A percentile compares a stretch with the other conserved stretches of the same genome.
Evolutionary conservation across 2,797 vertebrate species (phyloP).

Genomic region (Anguilla megastoma): DNA sequence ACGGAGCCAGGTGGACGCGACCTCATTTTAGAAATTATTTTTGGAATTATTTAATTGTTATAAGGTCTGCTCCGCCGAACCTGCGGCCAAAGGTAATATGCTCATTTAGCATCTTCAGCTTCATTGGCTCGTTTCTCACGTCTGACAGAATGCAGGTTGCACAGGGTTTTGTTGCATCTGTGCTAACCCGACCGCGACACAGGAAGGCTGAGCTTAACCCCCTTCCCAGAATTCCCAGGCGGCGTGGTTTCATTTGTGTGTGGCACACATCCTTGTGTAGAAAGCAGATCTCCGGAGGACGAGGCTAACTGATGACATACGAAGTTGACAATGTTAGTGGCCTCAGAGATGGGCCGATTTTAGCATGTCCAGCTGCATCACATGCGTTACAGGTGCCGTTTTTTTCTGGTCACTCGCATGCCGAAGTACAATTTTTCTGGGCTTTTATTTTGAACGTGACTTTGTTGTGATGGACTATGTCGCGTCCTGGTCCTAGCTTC

Average conservation of each 20-base stretch:
- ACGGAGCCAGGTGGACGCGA: not conserved
- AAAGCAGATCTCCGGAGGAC: not conserved
- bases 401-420: not conserved
- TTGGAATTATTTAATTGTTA: not conserved
- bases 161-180: not conserved
- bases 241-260: not conserved
- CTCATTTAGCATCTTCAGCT: not conserved
- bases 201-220: not conserved
- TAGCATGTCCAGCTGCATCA: not conserved
- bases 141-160: not conserved
- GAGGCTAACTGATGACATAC: not conserved
- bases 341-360: not conserved
- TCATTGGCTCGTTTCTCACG: not conserved
- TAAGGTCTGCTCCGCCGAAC: not conserved
- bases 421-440: not conserved
- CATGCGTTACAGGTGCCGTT: not conserved
- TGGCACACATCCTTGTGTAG: not conserved
- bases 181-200: not conserved
- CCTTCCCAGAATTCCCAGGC: not conserved
- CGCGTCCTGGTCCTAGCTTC: not conserved
- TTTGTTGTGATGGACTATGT: not conserved
- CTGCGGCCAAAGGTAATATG: not conserved
- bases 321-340: not conserved
- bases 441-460: not conserved
- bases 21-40: not conserved